Conservation (phyloP, 2,113 vertebrate genomes). For the Siphamia tubifer region DNA sequence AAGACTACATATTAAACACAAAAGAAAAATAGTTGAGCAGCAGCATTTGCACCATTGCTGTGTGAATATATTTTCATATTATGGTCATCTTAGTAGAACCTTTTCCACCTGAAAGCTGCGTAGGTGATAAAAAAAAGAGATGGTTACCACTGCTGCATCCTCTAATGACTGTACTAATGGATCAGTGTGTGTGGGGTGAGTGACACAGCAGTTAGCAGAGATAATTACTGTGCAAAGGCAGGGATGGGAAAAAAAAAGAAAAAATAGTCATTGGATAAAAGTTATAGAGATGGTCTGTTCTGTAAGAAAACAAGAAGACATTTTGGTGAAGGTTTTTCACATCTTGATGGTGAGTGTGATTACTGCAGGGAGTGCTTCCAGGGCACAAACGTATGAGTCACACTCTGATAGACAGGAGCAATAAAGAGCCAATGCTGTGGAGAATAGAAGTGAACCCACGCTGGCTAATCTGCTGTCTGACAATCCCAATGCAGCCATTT, state of each 20-base stretch:
- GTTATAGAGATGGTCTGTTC: not conserved
- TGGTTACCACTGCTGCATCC: constrained; percentile 13
- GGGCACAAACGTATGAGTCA: constrained; percentile 53
- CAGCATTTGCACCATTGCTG: too few species aligned
- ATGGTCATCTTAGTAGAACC: not conserved
- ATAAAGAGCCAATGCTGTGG: constrained; percentile 24
- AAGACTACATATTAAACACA: too few species aligned
- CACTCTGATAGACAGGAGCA: constrained; percentile 29
- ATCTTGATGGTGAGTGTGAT: constrained; percentile 24
- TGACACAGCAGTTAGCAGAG: constrained; percentile 22
- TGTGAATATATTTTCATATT: not conserved
- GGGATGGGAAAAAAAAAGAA: not conserved
- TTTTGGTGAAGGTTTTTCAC: constrained; percentile 27
- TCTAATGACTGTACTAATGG: not conserved
- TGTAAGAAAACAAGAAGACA: not conserved
- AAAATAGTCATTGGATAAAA: constrained; percentile 1
- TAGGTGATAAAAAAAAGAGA: constrained; percentile 38
- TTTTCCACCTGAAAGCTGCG: not conserved
- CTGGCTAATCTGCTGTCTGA: constrained; percentile 20
- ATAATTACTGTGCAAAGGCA: not conserved
- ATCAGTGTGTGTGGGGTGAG: constrained; percentile 19
- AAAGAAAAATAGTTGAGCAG: too few species aligned
- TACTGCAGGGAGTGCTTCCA: constrained; percentile 27
- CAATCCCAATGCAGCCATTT: not conserved
- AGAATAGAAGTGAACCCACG: constrained; percentile 4